These are phyloP conservation scores for Eupithecia inturbata DNA, from an alignment of 2,888 invertebrate genomes.

Conservation along the genomic window DNA sequence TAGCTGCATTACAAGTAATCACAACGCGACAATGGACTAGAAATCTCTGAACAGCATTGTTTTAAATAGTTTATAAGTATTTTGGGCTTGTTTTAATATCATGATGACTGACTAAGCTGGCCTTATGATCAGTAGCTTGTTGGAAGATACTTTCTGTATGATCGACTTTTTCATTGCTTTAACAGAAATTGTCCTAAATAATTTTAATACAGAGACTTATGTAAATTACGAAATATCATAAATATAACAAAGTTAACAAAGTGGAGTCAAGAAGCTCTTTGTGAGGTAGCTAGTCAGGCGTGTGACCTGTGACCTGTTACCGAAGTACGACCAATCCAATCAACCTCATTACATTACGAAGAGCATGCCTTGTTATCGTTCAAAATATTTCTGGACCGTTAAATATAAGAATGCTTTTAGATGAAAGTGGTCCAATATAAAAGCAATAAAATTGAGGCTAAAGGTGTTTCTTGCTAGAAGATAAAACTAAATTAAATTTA, in stretches of 20 bases:
- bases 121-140: not conserved
- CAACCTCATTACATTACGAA: conserved; percentile 58
- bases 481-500: not conserved
- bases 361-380: conserved; percentile 36
- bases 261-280: conserved; percentile 38
- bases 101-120: not conserved
- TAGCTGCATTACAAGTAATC: conserved; percentile 14
- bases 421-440: conserved; percentile 29
- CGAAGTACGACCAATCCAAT: conserved; percentile 60
- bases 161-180: not conserved
- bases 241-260: too few relatives aligned
- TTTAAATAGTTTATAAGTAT: not conserved
- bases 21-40: not conserved
- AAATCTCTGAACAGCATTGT: not conserved
- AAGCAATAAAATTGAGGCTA: conserved; percentile 25
- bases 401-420: conserved; percentile 35
- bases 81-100: not conserved
- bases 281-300: conserved; percentile 50
- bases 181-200: not conserved
- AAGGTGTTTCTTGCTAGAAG: conserved; percentile 20
- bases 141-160: not conserved
- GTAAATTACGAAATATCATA: not conserved
- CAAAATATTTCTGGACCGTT: conserved; percentile 32
- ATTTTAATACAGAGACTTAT: not conserved
- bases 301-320: conserved; percentile 58